Evolutionary conservation across 2,888 invertebrate species (phyloP).

Genomic region (Lordiphosa fenestrarum): DNA sequence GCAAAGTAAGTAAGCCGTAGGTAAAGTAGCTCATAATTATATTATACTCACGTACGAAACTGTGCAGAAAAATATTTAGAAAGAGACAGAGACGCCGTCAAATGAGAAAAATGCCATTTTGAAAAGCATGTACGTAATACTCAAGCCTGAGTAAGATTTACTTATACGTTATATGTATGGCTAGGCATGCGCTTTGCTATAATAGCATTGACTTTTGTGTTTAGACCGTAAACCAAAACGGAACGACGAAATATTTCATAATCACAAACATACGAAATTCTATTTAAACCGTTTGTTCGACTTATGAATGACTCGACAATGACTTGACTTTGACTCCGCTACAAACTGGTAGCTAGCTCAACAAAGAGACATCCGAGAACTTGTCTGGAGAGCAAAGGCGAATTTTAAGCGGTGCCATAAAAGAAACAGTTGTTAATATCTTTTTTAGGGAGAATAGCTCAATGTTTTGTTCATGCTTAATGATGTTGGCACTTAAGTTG

Average conservation of each 20-base stretch:
- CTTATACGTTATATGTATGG: slow-evolving; percentile 22
- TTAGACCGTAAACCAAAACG: slow-evolving; percentile 41
- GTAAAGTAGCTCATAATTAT: slow-evolving; percentile 71
- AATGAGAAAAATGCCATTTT: slow-evolving; percentile 34
- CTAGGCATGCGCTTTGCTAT: slow-evolving; percentile 44
- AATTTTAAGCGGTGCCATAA: slow-evolving; percentile 59
- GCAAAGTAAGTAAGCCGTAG: slow-evolving; percentile 47
- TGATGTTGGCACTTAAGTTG: no score
- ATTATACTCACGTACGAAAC: slow-evolving; percentile 69
- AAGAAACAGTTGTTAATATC: slow-evolving; percentile 67
- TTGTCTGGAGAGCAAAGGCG: slow-evolving; percentile 18
- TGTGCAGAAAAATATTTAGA: slow-evolving; percentile 58
- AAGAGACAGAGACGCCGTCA: slow-evolving; percentile 10
- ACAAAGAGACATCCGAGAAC: slow-evolving; percentile 23
- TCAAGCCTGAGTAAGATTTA: slow-evolving; percentile 10
- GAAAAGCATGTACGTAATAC: background rate
- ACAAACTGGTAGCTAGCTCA: slow-evolving; percentile 9
- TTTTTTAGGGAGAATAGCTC: slow-evolving; percentile 4
- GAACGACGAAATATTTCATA: slow-evolving; percentile 69
- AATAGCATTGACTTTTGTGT: slow-evolving; percentile 43
- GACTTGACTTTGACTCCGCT: slow-evolving; percentile 12
- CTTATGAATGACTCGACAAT: slow-evolving; percentile 48
- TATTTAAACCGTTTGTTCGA: slow-evolving; percentile 33
- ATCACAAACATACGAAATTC: slow-evolving; percentile 44
- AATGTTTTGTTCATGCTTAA: no score